These are phyloP conservation scores for Champsocephalus esox DNA, from an alignment of 2,797 vertebrate species.

Conservation along the genomic window DNA sequence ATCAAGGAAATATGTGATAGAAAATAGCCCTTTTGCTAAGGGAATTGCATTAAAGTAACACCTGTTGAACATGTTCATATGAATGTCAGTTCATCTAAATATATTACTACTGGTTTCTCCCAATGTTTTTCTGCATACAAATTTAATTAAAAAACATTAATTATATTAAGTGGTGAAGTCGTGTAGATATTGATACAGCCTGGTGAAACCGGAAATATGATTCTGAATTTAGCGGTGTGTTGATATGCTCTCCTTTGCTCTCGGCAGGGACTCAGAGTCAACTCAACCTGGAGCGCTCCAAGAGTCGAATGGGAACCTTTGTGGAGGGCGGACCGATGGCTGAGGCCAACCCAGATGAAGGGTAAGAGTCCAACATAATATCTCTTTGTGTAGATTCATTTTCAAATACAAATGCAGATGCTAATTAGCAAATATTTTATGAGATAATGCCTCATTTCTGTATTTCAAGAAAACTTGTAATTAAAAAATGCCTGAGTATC, in stretches of 20 bases:
- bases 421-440: too few species aligned
- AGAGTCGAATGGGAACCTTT: slow-evolving; percentile 84
- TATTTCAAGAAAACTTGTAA: too few species aligned
- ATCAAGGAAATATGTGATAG: background rate
- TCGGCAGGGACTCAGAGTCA: slow-evolving; percentile 82
- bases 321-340: slow-evolving; percentile 67
- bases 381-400: background rate
- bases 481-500: too few species aligned
- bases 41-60: background rate
- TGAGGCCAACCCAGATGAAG: slow-evolving; percentile 80
- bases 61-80: background rate
- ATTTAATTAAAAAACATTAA: background rate
- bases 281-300: slow-evolving; percentile 81
- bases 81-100: background rate
- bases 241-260: slow-evolving; percentile 30
- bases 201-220: background rate
- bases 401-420: background rate
- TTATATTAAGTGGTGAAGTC: background rate
- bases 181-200: background rate
- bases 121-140: background rate
- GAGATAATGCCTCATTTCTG: too few species aligned
- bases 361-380: slow-evolving; percentile 66
- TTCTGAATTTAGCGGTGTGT: background rate
- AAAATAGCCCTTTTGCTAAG: background rate
- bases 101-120: background rate